phyloP scores from a whole-genome alignment of 2,113 vertebrate species.

The Otocyon megalotis region DNA sequence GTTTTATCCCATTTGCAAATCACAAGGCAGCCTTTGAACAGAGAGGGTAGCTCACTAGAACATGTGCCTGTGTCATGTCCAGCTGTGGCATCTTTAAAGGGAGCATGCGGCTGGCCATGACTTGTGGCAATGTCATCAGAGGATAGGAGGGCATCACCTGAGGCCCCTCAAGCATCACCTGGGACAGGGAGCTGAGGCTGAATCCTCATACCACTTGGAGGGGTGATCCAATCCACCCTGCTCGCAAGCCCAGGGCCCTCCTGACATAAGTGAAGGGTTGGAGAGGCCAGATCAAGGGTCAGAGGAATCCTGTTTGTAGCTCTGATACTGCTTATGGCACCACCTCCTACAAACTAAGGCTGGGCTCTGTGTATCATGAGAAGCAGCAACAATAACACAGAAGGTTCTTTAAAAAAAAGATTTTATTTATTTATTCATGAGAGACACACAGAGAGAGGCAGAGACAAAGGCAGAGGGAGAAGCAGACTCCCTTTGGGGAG shows the following conservation, averaged over 20 bases:
- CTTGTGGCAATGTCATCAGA: conserved; percentile 60
- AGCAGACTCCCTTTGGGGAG: no score
- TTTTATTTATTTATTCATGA: no score
- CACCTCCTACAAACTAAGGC: not conserved
- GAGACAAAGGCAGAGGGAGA: no score
- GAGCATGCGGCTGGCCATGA: conserved; percentile 54
- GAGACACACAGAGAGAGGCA: no score
- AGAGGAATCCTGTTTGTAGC: not conserved
- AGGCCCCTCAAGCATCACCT: not conserved
- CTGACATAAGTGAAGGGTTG: not conserved
- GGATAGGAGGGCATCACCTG: conserved; percentile 47
- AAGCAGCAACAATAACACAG: conserved; percentile 33
- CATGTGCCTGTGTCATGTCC: conserved; percentile 82
- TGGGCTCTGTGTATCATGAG: not conserved
- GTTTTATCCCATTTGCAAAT: conserved; percentile 84
- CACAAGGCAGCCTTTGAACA: conserved; percentile 82
- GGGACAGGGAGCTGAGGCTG: not conserved
- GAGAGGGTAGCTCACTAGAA: conserved; percentile 72
- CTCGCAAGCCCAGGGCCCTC: not conserved
- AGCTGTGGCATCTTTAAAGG: conserved; percentile 76
- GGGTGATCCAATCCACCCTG: not conserved
- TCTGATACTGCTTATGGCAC: not conserved
- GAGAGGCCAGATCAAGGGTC: not conserved
- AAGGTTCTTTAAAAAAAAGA: not conserved
- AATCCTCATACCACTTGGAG: not conserved